phyloP scores from a whole-genome alignment of 1,140 invertebrate genomes.

The Trissolcus basalis region DNA sequence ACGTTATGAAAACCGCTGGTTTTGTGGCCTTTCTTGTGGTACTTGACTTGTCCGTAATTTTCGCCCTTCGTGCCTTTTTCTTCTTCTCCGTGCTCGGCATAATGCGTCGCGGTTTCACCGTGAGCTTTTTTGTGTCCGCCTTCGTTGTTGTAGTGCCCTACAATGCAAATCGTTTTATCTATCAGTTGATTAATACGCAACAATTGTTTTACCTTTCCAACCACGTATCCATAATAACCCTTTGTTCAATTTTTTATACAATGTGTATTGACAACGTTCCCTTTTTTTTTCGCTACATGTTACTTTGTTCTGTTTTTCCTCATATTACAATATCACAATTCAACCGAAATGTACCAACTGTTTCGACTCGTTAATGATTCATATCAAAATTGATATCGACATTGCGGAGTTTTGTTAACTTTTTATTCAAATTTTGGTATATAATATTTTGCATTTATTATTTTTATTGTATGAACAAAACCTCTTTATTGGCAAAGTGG shows the following conservation, averaged over 20 bases:
- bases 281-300: background rate
- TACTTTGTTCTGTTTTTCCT: no score
- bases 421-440: no score
- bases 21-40: slow-evolving; percentile 82
- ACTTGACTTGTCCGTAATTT: slow-evolving; percentile 79
- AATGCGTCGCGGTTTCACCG: slow-evolving; percentile 80
- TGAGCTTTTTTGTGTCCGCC: slow-evolving; percentile 81
- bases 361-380: background rate
- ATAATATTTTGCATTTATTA: no score
- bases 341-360: no score
- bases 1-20: slow-evolving; percentile 84
- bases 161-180: slow-evolving; percentile 48
- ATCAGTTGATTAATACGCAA: slow-evolving; percentile 47
- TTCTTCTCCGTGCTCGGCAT: slow-evolving; percentile 82
- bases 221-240: slow-evolving; percentile 40
- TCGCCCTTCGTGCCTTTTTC: slow-evolving; percentile 81
- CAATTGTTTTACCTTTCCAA: slow-evolving; percentile 46
- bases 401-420: no score
- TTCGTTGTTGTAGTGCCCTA: slow-evolving; percentile 80
- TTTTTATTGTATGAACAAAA: no score
- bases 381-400: background rate
- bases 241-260: slow-evolving; percentile 26
- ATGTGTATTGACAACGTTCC: background rate
- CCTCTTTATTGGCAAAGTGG: no score
- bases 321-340: no score